Conservation (phyloP, 2,888 invertebrate genomes). For the Drosophila differens region DNA sequence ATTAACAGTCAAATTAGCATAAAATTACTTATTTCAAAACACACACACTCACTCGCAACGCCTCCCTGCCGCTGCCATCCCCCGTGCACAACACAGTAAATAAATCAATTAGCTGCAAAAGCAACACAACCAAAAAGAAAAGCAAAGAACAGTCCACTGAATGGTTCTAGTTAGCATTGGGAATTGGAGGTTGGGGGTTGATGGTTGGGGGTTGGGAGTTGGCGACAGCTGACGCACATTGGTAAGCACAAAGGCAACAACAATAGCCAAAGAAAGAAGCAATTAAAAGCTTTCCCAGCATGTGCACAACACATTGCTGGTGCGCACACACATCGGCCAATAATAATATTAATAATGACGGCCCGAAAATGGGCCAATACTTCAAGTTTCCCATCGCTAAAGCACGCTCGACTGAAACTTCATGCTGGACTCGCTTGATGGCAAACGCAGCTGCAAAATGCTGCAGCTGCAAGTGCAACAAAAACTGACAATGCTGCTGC, state of each 20-base stretch:
- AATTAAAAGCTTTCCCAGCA: slow-evolving; percentile 74
- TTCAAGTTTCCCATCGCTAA: slow-evolving; percentile 49
- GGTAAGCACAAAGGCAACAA: slow-evolving; percentile 55
- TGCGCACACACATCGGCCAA: slow-evolving; percentile 9
- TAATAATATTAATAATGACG: slow-evolving; percentile 35
- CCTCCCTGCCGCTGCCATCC: background rate
- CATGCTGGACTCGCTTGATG: slow-evolving; percentile 57
- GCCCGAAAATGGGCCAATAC: slow-evolving; percentile 63
- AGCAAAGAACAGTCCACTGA: slow-evolving; percentile 38
- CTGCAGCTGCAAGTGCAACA: slow-evolving; percentile 29
- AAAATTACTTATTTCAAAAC: slow-evolving; percentile 75
- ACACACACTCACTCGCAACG: slow-evolving; percentile 1
- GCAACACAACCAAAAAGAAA: slow-evolving; percentile 38
- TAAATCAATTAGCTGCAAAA: slow-evolving; percentile 71
- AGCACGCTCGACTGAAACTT: slow-evolving; percentile 4
- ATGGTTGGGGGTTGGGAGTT: background rate
- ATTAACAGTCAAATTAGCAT: slow-evolving; percentile 80
- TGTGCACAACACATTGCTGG: slow-evolving; percentile 69
- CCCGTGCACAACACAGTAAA: slow-evolving; percentile 51
- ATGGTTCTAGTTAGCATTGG: slow-evolving; percentile 21
- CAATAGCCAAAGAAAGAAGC: slow-evolving; percentile 28
- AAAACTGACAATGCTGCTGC: slow-evolving; percentile 38
- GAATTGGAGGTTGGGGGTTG: slow-evolving; percentile 29
- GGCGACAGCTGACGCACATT: slow-evolving; percentile 74
- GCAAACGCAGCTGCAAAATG: slow-evolving; percentile 66